Conservation (phyloP, 2,113 vertebrate species). For the Prionailurus bengalensis region DNA sequence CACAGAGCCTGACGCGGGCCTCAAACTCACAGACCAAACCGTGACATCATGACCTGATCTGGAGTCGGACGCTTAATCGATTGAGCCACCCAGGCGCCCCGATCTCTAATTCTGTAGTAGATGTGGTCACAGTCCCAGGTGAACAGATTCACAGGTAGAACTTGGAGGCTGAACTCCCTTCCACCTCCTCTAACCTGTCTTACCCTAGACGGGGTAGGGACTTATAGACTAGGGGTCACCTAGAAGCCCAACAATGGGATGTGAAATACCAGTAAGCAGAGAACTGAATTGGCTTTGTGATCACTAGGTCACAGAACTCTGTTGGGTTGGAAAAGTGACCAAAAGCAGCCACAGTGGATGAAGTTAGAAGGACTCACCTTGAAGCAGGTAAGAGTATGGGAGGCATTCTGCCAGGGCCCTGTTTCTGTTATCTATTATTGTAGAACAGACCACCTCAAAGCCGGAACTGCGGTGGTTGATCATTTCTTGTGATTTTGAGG, state of each 20-base stretch:
- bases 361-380: background rate
- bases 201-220: background rate
- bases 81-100: too few relatives aligned
- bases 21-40: too few relatives aligned
- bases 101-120: slow-evolving; percentile 28
- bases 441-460: background rate
- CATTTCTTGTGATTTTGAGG: background rate
- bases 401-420: background rate
- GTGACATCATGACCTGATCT: too few relatives aligned
- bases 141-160: background rate
- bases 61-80: too few relatives aligned
- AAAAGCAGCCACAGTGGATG: background rate
- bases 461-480: background rate
- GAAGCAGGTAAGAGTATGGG: background rate
- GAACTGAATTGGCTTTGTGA: background rate
- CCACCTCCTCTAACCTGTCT: background rate
- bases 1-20: too few relatives aligned
- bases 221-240: background rate
- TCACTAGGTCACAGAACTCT: slow-evolving; percentile 54
- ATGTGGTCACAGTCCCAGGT: background rate
- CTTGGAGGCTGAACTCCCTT: background rate
- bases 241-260: background rate
- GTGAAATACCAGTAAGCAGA: background rate
- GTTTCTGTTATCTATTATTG: background rate
- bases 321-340: background rate